Base-by-base conservation (phyloP, 2,797 vertebrate genomes). In the Chelidonichthys spinosus region DNA sequence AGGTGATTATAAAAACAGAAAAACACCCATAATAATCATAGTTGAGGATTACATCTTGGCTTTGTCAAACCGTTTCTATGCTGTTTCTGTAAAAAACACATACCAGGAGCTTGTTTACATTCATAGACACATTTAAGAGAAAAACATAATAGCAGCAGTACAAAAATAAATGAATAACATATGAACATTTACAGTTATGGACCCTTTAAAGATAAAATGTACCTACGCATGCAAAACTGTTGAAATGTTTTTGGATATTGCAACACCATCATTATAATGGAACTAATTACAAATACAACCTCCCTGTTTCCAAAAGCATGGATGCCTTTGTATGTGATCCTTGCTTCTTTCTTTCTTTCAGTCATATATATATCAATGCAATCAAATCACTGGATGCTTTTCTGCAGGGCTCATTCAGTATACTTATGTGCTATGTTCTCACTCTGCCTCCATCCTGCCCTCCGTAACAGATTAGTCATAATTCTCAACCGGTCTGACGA, bases 121-220 rank as follows among this genome's bases (percentile, higher is more conserved):
- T 46, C 10, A 50, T 1, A 52, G 6, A 75, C 52, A 65, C 2
- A 3, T 79, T 77, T 76, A 63, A 42, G 60, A 67, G 36, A 64
- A 66, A 32, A 55, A 4, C 10, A 62, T 2, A 60, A 65, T 6
- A 63, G 55, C 18, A 77, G 46, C 39, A 54, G 6, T 63, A 79
- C 53, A 37, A 69, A 35, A 53, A 44, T 72, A 72, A 69, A 36
- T 49, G 44, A 44, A 32, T 6, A 25, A 43, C 8, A 49, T 25
- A 9, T 18, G 33, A 35, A 60, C 6, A 61, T 14, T 14, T 5
- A 74, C 39, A 69, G 32, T 42, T 37, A n/a, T 62, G 49, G 40
- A 70, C 46, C 32, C 35, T 64, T 50, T 17, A 42, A 43, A 6
- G 49, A 54, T 39, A 25, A 61, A 2, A 42, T 11, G 11, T 43